A percentile compares a stretch with the other conserved stretches of the same genome.
Evolutionary conservation across 2,888 invertebrate species (phyloP).

Genomic region (Argyresthia albistria): DNA sequence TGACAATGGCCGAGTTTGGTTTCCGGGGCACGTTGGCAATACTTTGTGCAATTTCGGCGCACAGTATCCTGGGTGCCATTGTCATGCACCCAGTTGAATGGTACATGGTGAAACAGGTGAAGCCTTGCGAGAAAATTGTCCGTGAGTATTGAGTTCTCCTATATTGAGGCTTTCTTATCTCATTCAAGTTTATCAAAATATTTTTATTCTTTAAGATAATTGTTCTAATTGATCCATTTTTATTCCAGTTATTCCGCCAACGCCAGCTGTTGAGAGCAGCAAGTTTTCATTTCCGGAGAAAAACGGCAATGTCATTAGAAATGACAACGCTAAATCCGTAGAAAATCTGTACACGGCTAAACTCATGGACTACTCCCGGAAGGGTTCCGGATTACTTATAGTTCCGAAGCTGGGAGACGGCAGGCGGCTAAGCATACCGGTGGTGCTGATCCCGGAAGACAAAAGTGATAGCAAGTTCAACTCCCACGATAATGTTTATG

Average conservation of each 20-base stretch:
- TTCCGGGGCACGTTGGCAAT: constrained; percentile 81
- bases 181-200: too few species aligned
- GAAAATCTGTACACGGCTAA: constrained; percentile 44
- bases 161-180: neutral
- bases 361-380: constrained; percentile 25
- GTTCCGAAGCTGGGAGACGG: constrained; percentile 46
- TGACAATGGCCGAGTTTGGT: constrained; percentile 75
- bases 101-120: constrained; percentile 72
- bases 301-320: constrained; percentile 20
- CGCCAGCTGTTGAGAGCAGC: constrained; percentile 45
- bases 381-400: constrained; percentile 40
- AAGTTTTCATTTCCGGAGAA: constrained; percentile 40
- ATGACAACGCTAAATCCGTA: constrained; percentile 38
- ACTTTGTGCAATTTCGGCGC: constrained; percentile 76
- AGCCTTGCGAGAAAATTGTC: constrained; percentile 51
- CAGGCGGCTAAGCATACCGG: constrained; percentile 55
- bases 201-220: too few species aligned
- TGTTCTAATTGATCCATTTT: neutral
- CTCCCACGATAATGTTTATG: constrained; percentile 50
- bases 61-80: constrained; percentile 77
- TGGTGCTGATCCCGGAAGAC: constrained; percentile 47
- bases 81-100: constrained; percentile 82
- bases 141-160: constrained; percentile 38
- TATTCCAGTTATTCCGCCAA: constrained; percentile 59
- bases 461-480: constrained; percentile 50